Base-by-base conservation (phyloP, 35 echinoderm and acorn worm genomes). In the Holothuria glaberrima region DNA sequence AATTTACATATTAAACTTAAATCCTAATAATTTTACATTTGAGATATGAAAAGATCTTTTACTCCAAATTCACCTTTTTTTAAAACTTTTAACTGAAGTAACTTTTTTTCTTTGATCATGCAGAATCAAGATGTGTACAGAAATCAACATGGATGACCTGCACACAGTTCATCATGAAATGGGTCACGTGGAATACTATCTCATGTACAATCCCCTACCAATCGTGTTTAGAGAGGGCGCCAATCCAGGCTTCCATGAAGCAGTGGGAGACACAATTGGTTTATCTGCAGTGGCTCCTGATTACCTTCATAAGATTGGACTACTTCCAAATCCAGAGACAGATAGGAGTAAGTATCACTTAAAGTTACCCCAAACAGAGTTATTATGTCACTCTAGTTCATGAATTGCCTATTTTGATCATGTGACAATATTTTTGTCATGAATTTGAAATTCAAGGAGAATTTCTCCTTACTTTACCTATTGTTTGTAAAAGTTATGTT, bases 91-190 rank as follows among this genome's bases (percentile, higher is more conserved):
- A 10, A 54, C 50, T 54, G 50, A 54, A 41, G 36, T 54, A n/a
- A n/a, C n/a, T n/a, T 54, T 2, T 54, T 84, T 33, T 33, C 68
- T 48, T 61, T 16, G n/a, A 41, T 33, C n/a, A n/a, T n/a, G n/a
- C n/a, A 99, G 97, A 70, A 99, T 99, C 67, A 99, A 99, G 54
- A 99, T 99, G 97, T 99, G 97, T 78, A 84, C 80, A 30, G 91
- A 95, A 20, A 70, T 99, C 20, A 91, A 92, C 75, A 93, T 93
- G 91, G 88, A 95, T 41, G 93, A 95, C 48, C 72, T 95, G 0
- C 88, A 95, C 65, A 95, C 97, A 22, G 88, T 95, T 13, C 93
- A 95, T 81, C 93, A 95, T 71, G 93, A 99, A 77, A 95, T 95
- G 97, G 97, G 97, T n/a, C 93, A 95, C 46, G 92, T 91, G 28